Evolutionary conservation across 1,140 invertebrate genomes (phyloP).

Genomic region (Callitettix versicolor): DNA sequence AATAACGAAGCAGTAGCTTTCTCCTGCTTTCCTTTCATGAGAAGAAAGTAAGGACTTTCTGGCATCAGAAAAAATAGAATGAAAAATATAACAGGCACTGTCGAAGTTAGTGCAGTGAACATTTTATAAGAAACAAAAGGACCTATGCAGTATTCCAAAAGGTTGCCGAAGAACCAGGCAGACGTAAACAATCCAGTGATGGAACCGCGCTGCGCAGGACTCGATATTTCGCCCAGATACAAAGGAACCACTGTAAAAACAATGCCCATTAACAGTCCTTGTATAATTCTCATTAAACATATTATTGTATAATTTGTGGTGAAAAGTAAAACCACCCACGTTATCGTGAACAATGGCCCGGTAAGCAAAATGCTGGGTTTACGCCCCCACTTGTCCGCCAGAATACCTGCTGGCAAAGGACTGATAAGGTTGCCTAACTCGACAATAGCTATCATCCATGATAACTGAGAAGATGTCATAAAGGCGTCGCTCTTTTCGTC

Average conservation of each 20-base stretch:
- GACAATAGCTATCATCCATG: no score
- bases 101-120: constrained; percentile 50
- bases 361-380: no score
- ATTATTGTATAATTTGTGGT: no score
- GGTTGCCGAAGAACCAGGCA: constrained; percentile 50
- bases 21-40: constrained; percentile 44
- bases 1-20: constrained; percentile 52
- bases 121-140: constrained; percentile 54
- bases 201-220: constrained; percentile 20
- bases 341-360: no score
- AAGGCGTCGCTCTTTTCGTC: no score
- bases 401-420: no score
- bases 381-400: no score
- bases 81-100: constrained; percentile 48
- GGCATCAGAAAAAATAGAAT: constrained; percentile 61
- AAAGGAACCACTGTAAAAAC: constrained; percentile 67
- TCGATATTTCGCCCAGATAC: constrained; percentile 72
- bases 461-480: no score
- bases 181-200: constrained; percentile 9
- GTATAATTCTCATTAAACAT: no score
- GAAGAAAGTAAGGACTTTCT: constrained; percentile 65
- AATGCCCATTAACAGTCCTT: constrained; percentile 49
- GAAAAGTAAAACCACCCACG: no score
- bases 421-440: no score
- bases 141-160: constrained; percentile 65